Percentiles rank a stretch among this genome's conserved stretches.
Evolutionary conservation across 1,140 invertebrate species (phyloP).

Genomic region (Caligus rogercresseyi): DNA sequence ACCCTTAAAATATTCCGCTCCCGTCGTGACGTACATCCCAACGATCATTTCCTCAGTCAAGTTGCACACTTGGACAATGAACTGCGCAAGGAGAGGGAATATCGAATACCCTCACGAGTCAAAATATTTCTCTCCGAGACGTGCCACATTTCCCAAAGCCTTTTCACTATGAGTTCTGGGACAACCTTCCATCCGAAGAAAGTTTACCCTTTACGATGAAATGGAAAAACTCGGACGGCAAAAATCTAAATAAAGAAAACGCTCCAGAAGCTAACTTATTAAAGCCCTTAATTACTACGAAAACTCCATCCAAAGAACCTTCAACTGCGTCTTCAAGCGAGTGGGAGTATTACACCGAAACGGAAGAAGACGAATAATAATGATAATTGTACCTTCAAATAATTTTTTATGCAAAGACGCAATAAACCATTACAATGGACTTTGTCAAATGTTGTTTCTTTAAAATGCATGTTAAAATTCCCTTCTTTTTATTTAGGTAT

Average conservation of each 20-base stretch:
- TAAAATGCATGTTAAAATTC: too few species aligned
- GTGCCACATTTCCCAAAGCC: not conserved
- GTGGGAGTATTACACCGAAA: constrained; percentile 14
- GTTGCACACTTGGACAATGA: constrained; percentile 12
- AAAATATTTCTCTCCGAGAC: not conserved
- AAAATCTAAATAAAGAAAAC: not conserved
- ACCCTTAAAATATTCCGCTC: not conserved
- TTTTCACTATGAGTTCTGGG: constrained; percentile 18
- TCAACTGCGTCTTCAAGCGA: too few species aligned
- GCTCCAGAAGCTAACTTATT: not conserved
- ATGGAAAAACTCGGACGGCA: not conserved
- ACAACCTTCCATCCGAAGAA: not conserved
- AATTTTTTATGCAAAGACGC: too few species aligned
- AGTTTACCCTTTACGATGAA: constrained; percentile 4
- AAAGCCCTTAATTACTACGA: not conserved
- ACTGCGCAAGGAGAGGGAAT: constrained; percentile 1
- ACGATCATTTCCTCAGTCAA: constrained; percentile 11
- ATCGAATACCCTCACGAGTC: not conserved
- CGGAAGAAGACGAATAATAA: constrained; percentile 15
- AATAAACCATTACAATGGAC: too few species aligned
- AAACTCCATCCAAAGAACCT: not conserved
- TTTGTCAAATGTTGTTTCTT: too few species aligned
- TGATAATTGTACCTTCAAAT: too few species aligned
- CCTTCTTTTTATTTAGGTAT: too few species aligned
- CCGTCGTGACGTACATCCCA: constrained; percentile 4